Evolutionary conservation across 2,113 vertebrate species (phyloP), one percentile per base, ranked within the genome.

Genomic region (Sander lucioperca): DNA sequence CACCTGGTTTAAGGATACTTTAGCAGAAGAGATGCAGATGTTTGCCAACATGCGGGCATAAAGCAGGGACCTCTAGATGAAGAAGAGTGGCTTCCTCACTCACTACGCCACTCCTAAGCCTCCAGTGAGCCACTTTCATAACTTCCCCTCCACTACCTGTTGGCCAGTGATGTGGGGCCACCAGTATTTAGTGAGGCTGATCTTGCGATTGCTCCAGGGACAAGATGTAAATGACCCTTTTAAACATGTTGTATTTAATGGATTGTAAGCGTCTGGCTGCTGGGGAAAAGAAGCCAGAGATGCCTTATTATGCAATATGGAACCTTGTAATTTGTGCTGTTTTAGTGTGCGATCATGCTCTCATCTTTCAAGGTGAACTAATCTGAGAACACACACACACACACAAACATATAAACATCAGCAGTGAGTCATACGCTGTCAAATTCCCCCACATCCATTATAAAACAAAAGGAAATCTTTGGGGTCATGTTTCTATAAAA

Each of bases 121-220:
- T 68, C 23, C 8, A 57, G 19, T 58, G 33, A 71, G n/a, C 16
- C 27, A 68, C 63, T 68, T 48, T 66, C 2, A 43, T 56, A 71
- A 45, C 77, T 33, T 80, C 59, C 47, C 45, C 9, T 77, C 33
- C n/a, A n/a, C 57, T 64, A 87, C 45, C 74, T 84, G 67, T 75
- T 83, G 59, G 23, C 51, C 39, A 62, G 23, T 70, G 65, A 80
- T 68, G 50, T 25, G 23, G 72, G 51, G 53, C 4, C 14, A 80
- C 64, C 47, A 65, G 68, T 85, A 88, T 89, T 91, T 84, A 88
- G 50, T 11, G 36, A 86, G 30, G 77, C n/a, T 47, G 68, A 83
- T 80, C 67, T 76, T 57, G 50, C 39, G 30, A 80, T 79, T 64
- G 73, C 86, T 74, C 56, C 23, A 10, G 86, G 75, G 58, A 68